Conservation (phyloP, 1,140 invertebrate species). For the Camponotus vicinus region DNA sequence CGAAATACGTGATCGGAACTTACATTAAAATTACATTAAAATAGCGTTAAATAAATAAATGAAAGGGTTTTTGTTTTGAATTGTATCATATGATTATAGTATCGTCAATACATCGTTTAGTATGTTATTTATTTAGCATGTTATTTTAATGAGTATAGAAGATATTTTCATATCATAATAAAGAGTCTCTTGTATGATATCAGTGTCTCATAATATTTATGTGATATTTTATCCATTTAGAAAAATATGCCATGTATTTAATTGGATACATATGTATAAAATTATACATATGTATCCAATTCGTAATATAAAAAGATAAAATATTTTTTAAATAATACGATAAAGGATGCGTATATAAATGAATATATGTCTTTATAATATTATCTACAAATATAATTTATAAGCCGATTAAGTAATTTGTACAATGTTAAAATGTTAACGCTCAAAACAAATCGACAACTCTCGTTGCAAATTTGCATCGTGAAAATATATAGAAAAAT, state of each 20-base stretch:
- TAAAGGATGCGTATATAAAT: background rate
- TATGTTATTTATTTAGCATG: background rate
- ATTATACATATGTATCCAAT: background rate
- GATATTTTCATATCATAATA: background rate
- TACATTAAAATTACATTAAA: slow-evolving; percentile 30
- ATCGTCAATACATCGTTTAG: background rate
- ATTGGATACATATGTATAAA: too few species aligned
- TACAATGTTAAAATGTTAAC: background rate
- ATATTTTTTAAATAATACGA: background rate
- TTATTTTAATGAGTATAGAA: slow-evolving; percentile 1
- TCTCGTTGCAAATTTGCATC: background rate
- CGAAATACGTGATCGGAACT: slow-evolving; percentile 32
- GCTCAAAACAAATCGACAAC: background rate
- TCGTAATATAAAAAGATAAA: background rate
- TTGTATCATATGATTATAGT: slow-evolving; percentile 18
- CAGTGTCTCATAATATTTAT: background rate
- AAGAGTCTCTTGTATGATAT: background rate
- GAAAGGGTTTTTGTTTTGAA: background rate
- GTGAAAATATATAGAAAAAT: too few species aligned
- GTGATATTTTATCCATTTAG: background rate
- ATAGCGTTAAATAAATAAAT: background rate
- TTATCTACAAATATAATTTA: background rate
- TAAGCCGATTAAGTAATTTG: too few species aligned
- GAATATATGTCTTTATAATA: background rate
- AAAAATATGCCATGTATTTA: background rate